phyloP scores from a whole-genome alignment of 2,888 invertebrate species.

The Eucriotettix oculatus region DNA sequence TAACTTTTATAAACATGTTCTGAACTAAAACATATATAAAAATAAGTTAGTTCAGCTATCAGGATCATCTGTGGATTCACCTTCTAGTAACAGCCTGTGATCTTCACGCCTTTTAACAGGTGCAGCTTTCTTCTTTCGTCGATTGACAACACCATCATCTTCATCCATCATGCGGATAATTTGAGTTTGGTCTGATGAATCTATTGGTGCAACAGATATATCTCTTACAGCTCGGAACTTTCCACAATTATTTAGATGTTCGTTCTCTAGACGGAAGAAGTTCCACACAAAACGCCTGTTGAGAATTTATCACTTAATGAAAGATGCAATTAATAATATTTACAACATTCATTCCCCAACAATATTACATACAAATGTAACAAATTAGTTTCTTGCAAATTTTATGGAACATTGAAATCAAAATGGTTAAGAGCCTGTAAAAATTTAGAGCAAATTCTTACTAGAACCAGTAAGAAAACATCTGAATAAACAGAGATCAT shows the following conservation, averaged over 20 bases:
- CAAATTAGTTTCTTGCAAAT: too few species aligned
- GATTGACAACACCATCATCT: constrained; percentile 33
- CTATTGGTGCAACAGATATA: constrained; percentile 62
- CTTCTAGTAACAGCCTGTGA: constrained; percentile 11
- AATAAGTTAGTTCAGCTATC: constrained; percentile 4
- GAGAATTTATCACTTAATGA: too few species aligned
- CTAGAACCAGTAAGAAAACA: too few species aligned
- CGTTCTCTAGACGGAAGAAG: constrained; percentile 77
- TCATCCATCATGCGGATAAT: constrained; percentile 43
- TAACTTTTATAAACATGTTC: too few species aligned
- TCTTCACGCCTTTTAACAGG: constrained; percentile 15
- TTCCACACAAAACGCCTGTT: constrained; percentile 66
- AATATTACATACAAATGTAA: too few species aligned
- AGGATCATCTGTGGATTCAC: constrained; percentile 11
- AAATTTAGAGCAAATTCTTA: too few species aligned
- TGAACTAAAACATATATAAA: too few species aligned
- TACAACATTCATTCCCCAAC: too few species aligned
- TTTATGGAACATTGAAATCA: too few species aligned
- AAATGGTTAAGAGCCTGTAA: too few species aligned
- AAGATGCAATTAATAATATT: too few species aligned
- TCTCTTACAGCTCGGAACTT: constrained; percentile 76
- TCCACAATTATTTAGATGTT: constrained; percentile 80
- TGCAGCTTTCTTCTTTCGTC: constrained; percentile 18
- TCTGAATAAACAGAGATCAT: too few species aligned
- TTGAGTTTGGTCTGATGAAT: constrained; percentile 49